phyloP scores from a whole-genome alignment of 2,888 invertebrate species.

The Agrenia bidenticulata region DNA sequence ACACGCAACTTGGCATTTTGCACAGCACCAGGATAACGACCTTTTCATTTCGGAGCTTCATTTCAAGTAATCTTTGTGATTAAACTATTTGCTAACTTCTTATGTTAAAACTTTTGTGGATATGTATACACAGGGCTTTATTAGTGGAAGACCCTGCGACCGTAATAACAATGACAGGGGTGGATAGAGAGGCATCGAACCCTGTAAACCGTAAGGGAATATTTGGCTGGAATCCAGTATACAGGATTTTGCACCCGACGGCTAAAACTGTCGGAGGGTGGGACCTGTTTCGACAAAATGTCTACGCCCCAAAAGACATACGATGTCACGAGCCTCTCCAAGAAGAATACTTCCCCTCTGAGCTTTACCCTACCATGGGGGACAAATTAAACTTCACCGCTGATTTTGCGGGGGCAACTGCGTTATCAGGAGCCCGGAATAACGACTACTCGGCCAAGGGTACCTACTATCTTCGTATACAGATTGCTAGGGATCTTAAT shows the following conservation, averaged over 20 bases:
- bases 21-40: constrained; percentile 10
- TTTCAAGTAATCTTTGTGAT: constrained; percentile 21
- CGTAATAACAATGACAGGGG: neutral
- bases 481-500: neutral
- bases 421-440: no score
- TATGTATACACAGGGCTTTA: constrained; percentile 28
- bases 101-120: no score
- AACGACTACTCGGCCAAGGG: neutral
- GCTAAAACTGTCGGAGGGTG: constrained; percentile 21
- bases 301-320: constrained; percentile 9
- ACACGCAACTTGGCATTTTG: constrained; percentile 27
- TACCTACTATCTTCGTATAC: no score
- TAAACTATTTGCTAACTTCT: neutral
- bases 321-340: constrained; percentile 20
- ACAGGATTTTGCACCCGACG: constrained; percentile 26
- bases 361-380: constrained; percentile 25
- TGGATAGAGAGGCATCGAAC: neutral
- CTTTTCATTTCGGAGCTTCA: constrained; percentile 28
- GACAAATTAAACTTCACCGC: neutral
- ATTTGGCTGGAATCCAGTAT: constrained; percentile 32
- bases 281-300: constrained; percentile 25
- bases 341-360: neutral
- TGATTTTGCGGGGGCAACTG: neutral
- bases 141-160: constrained; percentile 17
- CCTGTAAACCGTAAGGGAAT: neutral